phyloP scores from a whole-genome alignment of 2,797 vertebrate genomes.

The Bovichtus variegatus region DNA sequence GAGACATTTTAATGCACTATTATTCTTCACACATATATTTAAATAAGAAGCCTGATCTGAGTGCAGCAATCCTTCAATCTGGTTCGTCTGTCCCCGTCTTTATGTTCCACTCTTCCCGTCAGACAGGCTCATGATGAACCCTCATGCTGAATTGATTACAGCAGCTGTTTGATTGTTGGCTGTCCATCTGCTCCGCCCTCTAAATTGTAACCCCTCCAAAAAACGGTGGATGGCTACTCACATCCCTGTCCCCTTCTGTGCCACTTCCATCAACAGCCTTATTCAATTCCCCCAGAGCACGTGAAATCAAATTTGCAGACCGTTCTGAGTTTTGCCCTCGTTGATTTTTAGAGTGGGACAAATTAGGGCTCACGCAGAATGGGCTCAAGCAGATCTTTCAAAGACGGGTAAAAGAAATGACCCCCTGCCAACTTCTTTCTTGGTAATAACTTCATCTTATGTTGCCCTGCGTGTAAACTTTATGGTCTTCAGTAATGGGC shows the following conservation, averaged over 20 bases:
- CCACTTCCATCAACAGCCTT: constrained; percentile 64
- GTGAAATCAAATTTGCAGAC: constrained; percentile 61
- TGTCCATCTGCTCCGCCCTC: constrained; percentile 78
- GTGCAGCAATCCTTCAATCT: neutral
- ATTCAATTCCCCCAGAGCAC: constrained; percentile 60
- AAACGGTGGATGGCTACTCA: constrained; percentile 45
- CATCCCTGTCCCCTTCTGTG: constrained; percentile 39
- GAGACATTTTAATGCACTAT: neutral
- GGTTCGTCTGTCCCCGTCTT: neutral
- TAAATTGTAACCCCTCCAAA: constrained; percentile 77
- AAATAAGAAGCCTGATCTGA: neutral
- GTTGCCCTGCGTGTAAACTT: constrained; percentile 24
- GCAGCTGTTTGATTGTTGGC: constrained; percentile 78
- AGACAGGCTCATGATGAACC: constrained; percentile 68
- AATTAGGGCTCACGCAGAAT: constrained; percentile 31
- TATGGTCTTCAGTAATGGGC: constrained; percentile 37
- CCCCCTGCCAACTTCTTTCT: constrained; percentile 13
- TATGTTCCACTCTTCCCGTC: constrained; percentile 30
- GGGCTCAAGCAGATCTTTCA: constrained; percentile 7
- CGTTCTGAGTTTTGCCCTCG: constrained; percentile 50
- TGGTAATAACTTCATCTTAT: constrained; percentile 39
- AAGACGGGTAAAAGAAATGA: constrained; percentile 19
- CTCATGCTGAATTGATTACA: constrained; percentile 79
- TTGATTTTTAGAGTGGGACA: constrained; percentile 53
- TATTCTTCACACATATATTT: neutral